Conservation (phyloP, 2,888 invertebrate species). For the Ctena decussata region DNA sequence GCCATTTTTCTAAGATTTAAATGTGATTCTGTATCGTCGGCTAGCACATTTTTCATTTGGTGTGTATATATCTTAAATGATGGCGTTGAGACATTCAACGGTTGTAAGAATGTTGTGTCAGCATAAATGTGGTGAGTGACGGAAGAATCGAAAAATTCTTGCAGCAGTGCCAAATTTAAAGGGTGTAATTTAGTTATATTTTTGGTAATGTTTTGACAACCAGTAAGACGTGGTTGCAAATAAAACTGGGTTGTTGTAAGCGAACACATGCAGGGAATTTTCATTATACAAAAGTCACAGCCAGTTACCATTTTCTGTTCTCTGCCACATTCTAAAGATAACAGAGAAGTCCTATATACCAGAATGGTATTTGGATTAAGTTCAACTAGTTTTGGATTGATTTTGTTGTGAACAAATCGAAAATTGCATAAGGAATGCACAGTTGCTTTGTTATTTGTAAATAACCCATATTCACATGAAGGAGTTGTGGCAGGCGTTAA, state of each 20-base stretch:
- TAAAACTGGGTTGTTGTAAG: neutral
- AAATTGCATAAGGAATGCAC: neutral
- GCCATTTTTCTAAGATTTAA: neutral
- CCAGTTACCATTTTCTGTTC: neutral
- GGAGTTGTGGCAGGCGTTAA: neutral
- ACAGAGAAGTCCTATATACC: neutral
- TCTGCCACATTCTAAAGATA: neutral
- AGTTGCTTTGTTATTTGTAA: neutral
- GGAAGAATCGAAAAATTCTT: neutral
- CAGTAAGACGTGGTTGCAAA: neutral
- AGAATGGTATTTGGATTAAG: neutral
- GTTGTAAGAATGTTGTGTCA: neutral
- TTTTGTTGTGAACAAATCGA: neutral
- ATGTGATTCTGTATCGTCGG: neutral
- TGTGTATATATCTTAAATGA: neutral
- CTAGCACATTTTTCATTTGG: neutral
- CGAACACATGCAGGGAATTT: neutral
- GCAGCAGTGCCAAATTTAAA: neutral
- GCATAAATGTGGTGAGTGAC: neutral
- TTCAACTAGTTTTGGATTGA: neutral
- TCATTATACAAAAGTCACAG: neutral
- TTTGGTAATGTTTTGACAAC: neutral
- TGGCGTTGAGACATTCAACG: neutral
- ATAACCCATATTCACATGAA: neutral
- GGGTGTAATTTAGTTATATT: neutral